Evolutionary conservation across 2,888 invertebrate genomes (phyloP).

Genomic region (Tiliacea citrago): DNA sequence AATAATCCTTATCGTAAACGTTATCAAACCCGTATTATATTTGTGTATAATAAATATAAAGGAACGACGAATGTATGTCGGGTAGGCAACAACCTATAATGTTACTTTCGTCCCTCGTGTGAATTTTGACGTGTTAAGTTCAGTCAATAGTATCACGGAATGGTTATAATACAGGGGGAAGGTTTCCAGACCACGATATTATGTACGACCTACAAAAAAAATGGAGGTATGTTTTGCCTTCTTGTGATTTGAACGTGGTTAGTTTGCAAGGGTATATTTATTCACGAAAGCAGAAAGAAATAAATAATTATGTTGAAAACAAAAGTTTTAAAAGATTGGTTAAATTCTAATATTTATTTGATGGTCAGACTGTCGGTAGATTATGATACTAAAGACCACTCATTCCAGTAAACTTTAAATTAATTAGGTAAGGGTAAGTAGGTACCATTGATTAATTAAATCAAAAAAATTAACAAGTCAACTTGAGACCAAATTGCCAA

Average conservation of each 20-base stretch:
- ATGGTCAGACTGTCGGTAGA: not conserved
- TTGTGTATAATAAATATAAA: slow-evolving; percentile 10
- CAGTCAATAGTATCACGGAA: slow-evolving; percentile 4
- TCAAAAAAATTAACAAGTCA: not conserved
- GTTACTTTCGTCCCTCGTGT: not conserved
- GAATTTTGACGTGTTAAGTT: slow-evolving; percentile 15
- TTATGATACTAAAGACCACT: not conserved
- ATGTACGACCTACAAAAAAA: slow-evolving; percentile 14
- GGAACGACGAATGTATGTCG: slow-evolving; percentile 8
- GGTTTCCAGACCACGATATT: not conserved
- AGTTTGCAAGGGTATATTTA: not conserved
- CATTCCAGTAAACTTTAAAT: not conserved
- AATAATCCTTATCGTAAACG: slow-evolving; percentile 45
- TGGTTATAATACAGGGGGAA: not conserved
- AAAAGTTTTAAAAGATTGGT: not conserved
- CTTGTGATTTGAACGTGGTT: not conserved
- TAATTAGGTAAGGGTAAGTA: not conserved
- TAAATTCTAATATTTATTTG: not conserved
- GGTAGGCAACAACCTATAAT: slow-evolving; percentile 13
- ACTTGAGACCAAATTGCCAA: not conserved
- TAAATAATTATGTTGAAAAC: too few relatives aligned
- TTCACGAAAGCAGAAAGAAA: not conserved
- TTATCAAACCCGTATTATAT: slow-evolving; percentile 40
- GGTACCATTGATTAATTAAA: not conserved
- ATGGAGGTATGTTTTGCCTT: not conserved